phyloP scores from a whole-genome alignment of 2,888 invertebrate species.

The Cremastinae sp. region DNA sequence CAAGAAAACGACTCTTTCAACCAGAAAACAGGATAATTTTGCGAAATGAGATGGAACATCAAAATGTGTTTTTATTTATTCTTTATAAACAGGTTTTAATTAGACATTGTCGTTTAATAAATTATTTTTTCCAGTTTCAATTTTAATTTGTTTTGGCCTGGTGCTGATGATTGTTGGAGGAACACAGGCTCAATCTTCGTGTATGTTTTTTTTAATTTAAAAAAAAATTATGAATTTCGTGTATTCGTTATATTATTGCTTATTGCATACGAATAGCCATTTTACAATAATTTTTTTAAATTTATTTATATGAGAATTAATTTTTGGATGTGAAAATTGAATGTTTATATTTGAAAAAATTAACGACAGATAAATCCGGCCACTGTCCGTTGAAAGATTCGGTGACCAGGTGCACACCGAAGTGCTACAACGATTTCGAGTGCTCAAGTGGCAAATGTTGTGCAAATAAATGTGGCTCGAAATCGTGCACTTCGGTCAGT shows the following conservation, averaged over 20 bases:
- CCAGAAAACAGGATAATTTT: too few relatives aligned
- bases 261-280: too few relatives aligned
- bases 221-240: neutral
- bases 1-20: neutral
- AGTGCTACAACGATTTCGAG: slow-evolving; percentile 85
- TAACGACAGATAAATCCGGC: slow-evolving; percentile 73
- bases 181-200: slow-evolving; percentile 44
- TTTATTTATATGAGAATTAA: too few relatives aligned
- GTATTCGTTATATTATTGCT: too few relatives aligned
- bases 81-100: neutral
- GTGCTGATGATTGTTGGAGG: slow-evolving; percentile 39
- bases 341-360: neutral
- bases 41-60: neutral
- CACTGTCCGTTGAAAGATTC: slow-evolving; percentile 85
- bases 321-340: slow-evolving; percentile 7
- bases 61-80: too few relatives aligned
- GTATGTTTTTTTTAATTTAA: slow-evolving; percentile 36
- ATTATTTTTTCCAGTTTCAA: slow-evolving; percentile 43
- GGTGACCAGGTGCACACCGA: slow-evolving; percentile 86
- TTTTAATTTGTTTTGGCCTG: slow-evolving; percentile 41
- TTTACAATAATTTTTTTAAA: too few relatives aligned
- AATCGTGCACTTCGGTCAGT: slow-evolving; percentile 84
- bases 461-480: slow-evolving; percentile 86
- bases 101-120: neutral
- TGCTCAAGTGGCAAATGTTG: slow-evolving; percentile 87